These are phyloP conservation scores for Drosophila kanekoi DNA, from an alignment of 2,888 invertebrate genomes.

Conservation along the genomic window DNA sequence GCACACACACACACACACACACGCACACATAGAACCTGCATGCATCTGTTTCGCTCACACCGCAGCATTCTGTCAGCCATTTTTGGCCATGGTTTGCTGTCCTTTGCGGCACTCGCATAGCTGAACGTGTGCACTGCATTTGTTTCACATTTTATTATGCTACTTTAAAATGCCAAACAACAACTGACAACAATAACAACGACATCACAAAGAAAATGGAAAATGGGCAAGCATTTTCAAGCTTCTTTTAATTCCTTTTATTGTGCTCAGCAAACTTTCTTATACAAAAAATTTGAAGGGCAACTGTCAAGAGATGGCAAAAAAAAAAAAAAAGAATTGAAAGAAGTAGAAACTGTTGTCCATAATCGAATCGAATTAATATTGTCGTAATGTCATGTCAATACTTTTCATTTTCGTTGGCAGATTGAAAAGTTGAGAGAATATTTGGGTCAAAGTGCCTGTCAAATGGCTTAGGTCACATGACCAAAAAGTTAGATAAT, in stretches of 20 bases:
- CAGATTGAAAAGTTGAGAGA: conserved; percentile 9
- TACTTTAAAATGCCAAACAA: conserved; percentile 61
- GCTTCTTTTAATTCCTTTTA: conserved; percentile 34
- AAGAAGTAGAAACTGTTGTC: conserved; percentile 13
- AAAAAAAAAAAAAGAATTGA: not conserved
- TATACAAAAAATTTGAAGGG: conserved; percentile 46
- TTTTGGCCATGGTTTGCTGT: conserved; percentile 24
- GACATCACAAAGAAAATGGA: conserved; percentile 27
- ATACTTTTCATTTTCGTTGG: conserved; percentile 32
- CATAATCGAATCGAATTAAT: conserved; percentile 47
- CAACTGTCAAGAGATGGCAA: conserved; percentile 41
- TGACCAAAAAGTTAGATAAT: conserved; percentile 1
- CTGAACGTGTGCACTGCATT: conserved; percentile 72
- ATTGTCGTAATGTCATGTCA: conserved; percentile 35
- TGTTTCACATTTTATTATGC: conserved; percentile 76
- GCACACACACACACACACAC: conserved; percentile 20
- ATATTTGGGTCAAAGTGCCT: conserved; percentile 13
- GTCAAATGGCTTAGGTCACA: conserved; percentile 12
- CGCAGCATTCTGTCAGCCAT: conserved; percentile 15
- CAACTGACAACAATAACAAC: conserved; percentile 26
- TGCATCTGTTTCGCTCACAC: not conserved
- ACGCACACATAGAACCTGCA: conserved; percentile 4
- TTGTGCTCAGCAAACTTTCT: conserved; percentile 31
- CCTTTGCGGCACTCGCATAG: conserved; percentile 62
- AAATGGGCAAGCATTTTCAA: conserved; percentile 7